Percentiles rank a stretch among this genome's conserved stretches.
These are phyloP conservation scores for Cosmia trapezina DNA, from an alignment of 2,888 invertebrate species.

Conservation along the genomic window DNA sequence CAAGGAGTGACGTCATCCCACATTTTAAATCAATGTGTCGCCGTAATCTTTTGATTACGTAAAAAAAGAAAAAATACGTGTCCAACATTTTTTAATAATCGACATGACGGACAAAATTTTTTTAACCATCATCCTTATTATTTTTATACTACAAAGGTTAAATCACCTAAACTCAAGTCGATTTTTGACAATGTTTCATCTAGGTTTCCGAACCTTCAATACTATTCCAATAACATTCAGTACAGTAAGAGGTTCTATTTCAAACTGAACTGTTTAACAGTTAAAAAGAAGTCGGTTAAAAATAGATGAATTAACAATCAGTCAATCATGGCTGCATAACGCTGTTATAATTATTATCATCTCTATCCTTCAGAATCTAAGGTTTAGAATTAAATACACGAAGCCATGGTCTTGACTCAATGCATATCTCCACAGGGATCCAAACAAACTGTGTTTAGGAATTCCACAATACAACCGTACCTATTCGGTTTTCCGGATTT, in stretches of 20 bases:
- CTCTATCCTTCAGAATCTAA: conserved; percentile 6
- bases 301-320: conserved; percentile 74
- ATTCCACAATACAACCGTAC: conserved; percentile 17
- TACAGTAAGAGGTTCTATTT: conserved; percentile 79
- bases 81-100: too few species aligned
- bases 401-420: neutral
- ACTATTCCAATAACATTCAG: conserved; percentile 27
- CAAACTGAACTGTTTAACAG: conserved; percentile 77
- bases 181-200: neutral
- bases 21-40: too few species aligned
- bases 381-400: conserved; percentile 10
- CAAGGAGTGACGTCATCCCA: too few species aligned
- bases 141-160: too few species aligned
- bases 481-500: conserved; percentile 1
- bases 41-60: too few species aligned
- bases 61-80: too few species aligned
- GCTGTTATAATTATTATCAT: conserved; percentile 22
- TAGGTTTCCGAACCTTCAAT: neutral
- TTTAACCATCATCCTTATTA: too few species aligned
- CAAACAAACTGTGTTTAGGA: conserved; percentile 9
- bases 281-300: too few species aligned
- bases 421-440: conserved; percentile 11
- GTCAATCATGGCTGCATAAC: conserved; percentile 49
- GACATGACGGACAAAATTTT: too few species aligned
- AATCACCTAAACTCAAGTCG: neutral